Evolutionary conservation across 2,797 vertebrate species (phyloP).

Genomic region (Taeniopygia guttata): DNA sequence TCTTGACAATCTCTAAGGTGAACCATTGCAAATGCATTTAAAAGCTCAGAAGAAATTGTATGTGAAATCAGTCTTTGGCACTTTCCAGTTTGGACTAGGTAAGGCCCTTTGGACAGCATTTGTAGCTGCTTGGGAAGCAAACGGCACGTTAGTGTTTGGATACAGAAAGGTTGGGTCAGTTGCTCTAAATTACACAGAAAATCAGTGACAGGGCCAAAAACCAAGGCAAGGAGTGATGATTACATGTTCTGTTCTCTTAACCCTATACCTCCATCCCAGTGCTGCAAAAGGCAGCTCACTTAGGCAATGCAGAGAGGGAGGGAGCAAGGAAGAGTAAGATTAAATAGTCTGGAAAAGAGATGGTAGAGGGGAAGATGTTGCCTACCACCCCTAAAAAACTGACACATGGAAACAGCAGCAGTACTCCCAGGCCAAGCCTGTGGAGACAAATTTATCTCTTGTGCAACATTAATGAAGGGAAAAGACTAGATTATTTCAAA

Average conservation of each 20-base stretch:
- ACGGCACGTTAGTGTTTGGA: neutral
- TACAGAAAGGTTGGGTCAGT: neutral
- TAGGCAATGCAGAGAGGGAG: neutral
- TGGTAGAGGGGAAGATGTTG: neutral
- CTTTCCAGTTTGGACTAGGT: neutral
- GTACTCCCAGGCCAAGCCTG: neutral
- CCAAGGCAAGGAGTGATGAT: neutral
- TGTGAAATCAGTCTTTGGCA: neutral
- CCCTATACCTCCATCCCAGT: neutral
- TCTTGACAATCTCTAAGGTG: neutral
- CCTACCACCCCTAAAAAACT: neutral
- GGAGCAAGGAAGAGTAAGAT: neutral
- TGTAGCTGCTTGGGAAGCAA: neutral
- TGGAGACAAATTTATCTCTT: slow-evolving; percentile 11
- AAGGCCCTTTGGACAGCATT: neutral
- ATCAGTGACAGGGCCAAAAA: neutral
- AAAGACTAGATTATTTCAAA: neutral
- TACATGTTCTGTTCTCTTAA: neutral
- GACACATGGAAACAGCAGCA: neutral
- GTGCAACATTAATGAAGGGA: slow-evolving; percentile 3
- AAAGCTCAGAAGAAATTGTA: neutral
- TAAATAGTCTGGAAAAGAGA: slow-evolving; percentile 34
- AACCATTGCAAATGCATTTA: neutral
- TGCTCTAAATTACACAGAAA: neutral
- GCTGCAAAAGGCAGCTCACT: neutral